phyloP scores from a whole-genome alignment of 30 jellyfish, hydroid and myxozoan genomes.

The Pelagia noctiluca region DNA sequence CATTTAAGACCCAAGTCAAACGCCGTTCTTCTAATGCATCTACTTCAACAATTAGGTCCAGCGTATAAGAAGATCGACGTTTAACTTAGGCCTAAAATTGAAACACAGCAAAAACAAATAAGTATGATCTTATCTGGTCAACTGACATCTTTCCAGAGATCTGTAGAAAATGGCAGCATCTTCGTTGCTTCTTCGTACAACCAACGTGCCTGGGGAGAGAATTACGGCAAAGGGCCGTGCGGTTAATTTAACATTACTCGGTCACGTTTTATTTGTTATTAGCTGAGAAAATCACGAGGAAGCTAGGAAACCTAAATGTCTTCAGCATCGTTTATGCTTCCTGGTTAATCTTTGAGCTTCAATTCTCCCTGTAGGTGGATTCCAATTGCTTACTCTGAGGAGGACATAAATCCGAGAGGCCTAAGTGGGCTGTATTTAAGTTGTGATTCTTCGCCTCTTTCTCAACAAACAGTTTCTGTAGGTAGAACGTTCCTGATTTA shows the following conservation, averaged over 20 bases:
- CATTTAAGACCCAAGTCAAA: not conserved
- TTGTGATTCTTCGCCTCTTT: no score
- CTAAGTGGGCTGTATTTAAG: not conserved
- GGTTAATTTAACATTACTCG: slow-evolving; percentile 10
- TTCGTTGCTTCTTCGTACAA: slow-evolving; percentile 81
- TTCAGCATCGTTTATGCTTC: not conserved
- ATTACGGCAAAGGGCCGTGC: not conserved
- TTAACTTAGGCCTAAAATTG: not conserved
- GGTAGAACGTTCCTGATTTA: no score
- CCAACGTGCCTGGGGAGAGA: slow-evolving; percentile 90
- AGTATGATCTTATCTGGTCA: slow-evolving; percentile 24
- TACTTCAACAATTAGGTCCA: not conserved
- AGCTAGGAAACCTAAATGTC: not conserved
- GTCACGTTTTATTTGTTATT: not conserved
- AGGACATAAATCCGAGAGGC: not conserved
- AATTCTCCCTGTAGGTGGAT: not conserved
- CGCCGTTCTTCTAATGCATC: not conserved
- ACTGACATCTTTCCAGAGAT: slow-evolving; percentile 95
- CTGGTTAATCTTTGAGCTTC: not conserved
- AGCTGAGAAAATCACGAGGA: not conserved
- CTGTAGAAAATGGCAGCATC: slow-evolving; percentile 65
- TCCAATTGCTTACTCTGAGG: not conserved
- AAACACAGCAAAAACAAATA: not conserved
- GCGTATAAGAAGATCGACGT: not conserved
- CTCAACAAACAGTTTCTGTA: no score